phyloP scores from a whole-genome alignment of 30 jellyfish, hydroid and myxozoan genomes.

The Turritopsis dohrnii region DNA sequence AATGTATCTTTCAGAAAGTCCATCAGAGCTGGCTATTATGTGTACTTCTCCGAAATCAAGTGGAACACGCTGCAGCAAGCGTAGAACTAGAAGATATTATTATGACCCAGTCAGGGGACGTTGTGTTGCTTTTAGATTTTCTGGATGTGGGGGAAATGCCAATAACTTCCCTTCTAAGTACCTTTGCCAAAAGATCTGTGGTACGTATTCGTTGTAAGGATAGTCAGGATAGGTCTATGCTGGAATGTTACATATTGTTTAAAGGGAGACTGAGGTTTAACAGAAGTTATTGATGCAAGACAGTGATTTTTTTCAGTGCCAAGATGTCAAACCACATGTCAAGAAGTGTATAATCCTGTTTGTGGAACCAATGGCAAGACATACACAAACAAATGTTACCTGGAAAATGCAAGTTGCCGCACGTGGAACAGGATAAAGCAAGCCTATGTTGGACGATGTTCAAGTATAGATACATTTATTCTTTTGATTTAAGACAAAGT shows the following conservation, averaged over 20 bases:
- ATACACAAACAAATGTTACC: conserved; percentile 4
- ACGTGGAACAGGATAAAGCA: background rate
- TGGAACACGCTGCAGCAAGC: background rate
- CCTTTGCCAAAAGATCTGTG: background rate
- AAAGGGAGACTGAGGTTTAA: too few relatives aligned
- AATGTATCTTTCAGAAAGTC: background rate
- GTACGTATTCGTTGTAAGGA: background rate
- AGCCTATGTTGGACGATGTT: background rate
- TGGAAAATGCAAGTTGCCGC: background rate
- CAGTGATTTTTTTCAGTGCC: background rate
- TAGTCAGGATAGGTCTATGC: too few relatives aligned
- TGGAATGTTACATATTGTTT: too few relatives aligned
- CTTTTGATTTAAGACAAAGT: too few relatives aligned
- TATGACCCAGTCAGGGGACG: background rate
- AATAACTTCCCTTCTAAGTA: background rate
- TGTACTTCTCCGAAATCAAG: background rate
- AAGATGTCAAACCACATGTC: background rate
- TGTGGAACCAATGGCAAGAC: conserved; percentile 13
- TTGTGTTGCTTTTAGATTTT: background rate
- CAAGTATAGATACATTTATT: background rate
- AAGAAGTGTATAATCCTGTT: background rate
- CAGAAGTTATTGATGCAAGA: too few relatives aligned
- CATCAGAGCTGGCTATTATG: background rate
- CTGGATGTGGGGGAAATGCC: conserved; percentile 16
- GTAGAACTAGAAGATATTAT: background rate